Percentiles rank a stretch among this genome's conserved stretches.
phyloP scores from a whole-genome alignment of 1,140 invertebrate species.

The Meteorus sp. region DNA sequence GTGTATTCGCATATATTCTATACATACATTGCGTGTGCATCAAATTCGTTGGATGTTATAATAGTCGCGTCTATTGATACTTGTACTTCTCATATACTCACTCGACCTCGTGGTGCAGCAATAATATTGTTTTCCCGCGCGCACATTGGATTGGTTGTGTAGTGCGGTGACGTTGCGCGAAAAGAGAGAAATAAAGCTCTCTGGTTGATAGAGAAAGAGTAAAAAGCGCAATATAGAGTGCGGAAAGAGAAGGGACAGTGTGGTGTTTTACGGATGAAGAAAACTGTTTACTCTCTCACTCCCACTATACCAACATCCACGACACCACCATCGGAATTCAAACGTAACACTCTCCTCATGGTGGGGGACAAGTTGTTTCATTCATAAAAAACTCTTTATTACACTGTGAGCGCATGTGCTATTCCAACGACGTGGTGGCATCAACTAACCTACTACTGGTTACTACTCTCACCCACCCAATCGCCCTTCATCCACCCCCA shows the following conservation, averaged over 20 bases:
- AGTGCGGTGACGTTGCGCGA: slow-evolving; percentile 16
- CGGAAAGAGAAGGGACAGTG: slow-evolving; percentile 17
- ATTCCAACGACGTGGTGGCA: slow-evolving; percentile 36
- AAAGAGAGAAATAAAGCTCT: neutral
- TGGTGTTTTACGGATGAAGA: slow-evolving; percentile 18
- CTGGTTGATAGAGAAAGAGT: slow-evolving; percentile 19
- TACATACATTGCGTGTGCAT: neutral
- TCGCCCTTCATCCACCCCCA: neutral
- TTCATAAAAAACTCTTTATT: slow-evolving; percentile 62
- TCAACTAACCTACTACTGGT: too few species aligned
- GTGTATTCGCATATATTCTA: too few species aligned
- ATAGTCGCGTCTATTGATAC: neutral
- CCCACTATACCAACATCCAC: neutral
- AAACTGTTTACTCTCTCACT: slow-evolving; percentile 10
- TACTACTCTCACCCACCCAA: slow-evolving; percentile 2
- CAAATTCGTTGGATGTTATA: slow-evolving; percentile 5
- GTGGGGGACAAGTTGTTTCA: slow-evolving; percentile 52
- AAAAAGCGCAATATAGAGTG: slow-evolving; percentile 27
- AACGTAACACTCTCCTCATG: too few species aligned
- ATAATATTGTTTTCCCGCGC: slow-evolving; percentile 54
- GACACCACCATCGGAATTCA: too few species aligned
- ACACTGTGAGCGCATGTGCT: slow-evolving; percentile 58
- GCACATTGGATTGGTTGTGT: slow-evolving; percentile 43
- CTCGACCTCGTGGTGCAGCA: slow-evolving; percentile 41
- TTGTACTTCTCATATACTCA: too few species aligned